These are phyloP conservation scores for Polyodon spathula DNA, from an alignment of 2,113 vertebrate genomes.

Conservation along the genomic window DNA sequence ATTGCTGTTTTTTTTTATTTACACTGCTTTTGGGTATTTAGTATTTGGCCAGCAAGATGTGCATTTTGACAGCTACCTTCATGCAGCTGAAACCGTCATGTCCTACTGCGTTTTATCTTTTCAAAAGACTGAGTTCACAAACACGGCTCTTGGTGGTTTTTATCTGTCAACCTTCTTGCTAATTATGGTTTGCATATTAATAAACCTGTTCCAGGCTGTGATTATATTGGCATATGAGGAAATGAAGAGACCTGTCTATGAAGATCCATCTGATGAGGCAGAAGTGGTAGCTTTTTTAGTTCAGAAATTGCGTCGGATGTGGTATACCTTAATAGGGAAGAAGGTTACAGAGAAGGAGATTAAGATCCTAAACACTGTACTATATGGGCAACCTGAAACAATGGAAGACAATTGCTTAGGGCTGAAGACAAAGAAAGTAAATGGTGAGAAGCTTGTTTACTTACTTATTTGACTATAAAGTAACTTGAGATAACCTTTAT, in stretches of 20 bases:
- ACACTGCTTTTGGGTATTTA: slow-evolving; percentile 38
- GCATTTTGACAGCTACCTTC: slow-evolving; percentile 35
- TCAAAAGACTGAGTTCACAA: slow-evolving; percentile 28
- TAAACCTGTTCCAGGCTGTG: slow-evolving; percentile 42
- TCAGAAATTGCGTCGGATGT: slow-evolving; percentile 3
- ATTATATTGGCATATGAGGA: slow-evolving; percentile 37
- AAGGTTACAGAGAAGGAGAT: neutral
- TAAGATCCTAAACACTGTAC: slow-evolving; percentile 10
- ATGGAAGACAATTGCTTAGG: slow-evolving; percentile 21
- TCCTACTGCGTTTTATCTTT: slow-evolving; percentile 43
- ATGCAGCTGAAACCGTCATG: slow-evolving; percentile 37
- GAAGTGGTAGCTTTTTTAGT: slow-evolving; percentile 32
- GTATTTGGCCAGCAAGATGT: slow-evolving; percentile 49
- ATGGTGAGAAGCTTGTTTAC: slow-evolving; percentile 36
- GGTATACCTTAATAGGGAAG: slow-evolving; percentile 10
- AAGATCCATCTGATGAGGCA: slow-evolving; percentile 40
- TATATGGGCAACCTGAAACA: slow-evolving; percentile 31
- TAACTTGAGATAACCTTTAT: no score
- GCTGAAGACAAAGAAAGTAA: slow-evolving; percentile 39
- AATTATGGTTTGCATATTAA: slow-evolving; percentile 41
- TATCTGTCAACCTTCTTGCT: slow-evolving; percentile 42
- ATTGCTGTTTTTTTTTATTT: slow-evolving; percentile 32
- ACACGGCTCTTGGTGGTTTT: slow-evolving; percentile 30
- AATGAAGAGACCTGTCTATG: slow-evolving; percentile 32
- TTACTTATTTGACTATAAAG: slow-evolving; percentile 31